phyloP scores from a whole-genome alignment of 2,797 vertebrate genomes.

The Pseudopleuronectes americanus region DNA sequence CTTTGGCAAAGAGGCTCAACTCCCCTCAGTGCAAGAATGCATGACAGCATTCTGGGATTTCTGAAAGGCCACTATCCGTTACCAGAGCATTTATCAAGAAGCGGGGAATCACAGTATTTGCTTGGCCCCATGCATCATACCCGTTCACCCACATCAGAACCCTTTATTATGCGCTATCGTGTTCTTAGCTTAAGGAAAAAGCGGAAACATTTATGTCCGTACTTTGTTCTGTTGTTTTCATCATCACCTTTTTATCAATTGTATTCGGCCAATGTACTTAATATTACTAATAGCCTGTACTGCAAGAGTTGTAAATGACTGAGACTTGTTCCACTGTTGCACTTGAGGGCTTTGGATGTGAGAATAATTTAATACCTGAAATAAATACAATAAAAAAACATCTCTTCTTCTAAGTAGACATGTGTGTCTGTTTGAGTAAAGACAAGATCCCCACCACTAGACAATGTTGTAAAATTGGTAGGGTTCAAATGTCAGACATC shows the following conservation, averaged over 20 bases:
- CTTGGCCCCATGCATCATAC: conserved; percentile 55
- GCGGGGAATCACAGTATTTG: conserved; percentile 42
- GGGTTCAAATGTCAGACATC: too few species aligned
- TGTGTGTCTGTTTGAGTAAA: too few species aligned
- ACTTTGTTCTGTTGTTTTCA: too few species aligned
- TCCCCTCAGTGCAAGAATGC: conserved; percentile 67
- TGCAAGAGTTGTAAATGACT: neutral
- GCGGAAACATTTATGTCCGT: too few species aligned
- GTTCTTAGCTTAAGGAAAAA: conserved; percentile 6
- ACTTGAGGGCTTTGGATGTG: neutral
- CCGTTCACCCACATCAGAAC: conserved; percentile 45
- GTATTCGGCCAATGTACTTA: neutral
- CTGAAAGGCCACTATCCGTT: conserved; percentile 80
- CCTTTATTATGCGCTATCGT: conserved; percentile 48
- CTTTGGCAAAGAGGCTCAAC: conserved; percentile 70
- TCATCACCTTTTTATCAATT: too few species aligned
- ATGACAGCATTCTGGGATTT: conserved; percentile 68
- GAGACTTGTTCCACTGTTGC: too few species aligned
- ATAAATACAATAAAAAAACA: too few species aligned
- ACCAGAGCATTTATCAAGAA: conserved; percentile 74
- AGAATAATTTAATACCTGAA: neutral
- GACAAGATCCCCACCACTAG: too few species aligned
- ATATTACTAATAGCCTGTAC: neutral
- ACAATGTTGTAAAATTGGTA: too few species aligned
- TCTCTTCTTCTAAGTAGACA: too few species aligned